Base-by-base conservation (phyloP, 2,113 vertebrate genomes). In the Mobula birostris region DNA sequence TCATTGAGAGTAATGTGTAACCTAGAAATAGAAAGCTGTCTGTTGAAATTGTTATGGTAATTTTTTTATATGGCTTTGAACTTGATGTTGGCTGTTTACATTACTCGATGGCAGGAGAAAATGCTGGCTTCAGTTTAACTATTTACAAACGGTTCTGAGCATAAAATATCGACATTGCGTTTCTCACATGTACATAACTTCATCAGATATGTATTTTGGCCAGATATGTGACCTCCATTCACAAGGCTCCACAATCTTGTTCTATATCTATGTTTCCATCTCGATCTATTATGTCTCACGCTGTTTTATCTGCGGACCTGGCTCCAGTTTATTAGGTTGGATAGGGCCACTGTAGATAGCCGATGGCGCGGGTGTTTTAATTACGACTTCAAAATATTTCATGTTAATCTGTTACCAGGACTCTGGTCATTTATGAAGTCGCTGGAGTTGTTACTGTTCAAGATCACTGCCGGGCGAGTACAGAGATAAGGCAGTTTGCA, bases 1-100 rank as follows among this genome's bases (percentile, higher is more conserved):
- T 9, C 36, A 7, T 74, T 74, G 32, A 72, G 70, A 56, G 29
- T 74, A 32, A 48, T 56, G 36, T 76, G 68, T 29, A 48, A 32
- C 63, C n/a, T 91, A 66, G 88, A 70, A 70, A 36, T 70, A 40
- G 48, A 74, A 74, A 21, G 91, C 70, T 76, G 91, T 17, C 70
- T 36, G 5, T 93, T 76, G 91, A 93, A 93, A 93, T 93, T 74
- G 68, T 93, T 93, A 74, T 93, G 68, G 68, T 93, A 93, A 93
- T 93, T 74, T 74, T 74, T 76, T 93, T 74, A 24, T 27, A 76
- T 93, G 91, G 32, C 74, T 68, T 93, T 93, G 91, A 93, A 93
- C 91, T 93, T 93, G 91, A 93, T 93, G 70, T 93, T 93, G 91
- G 27, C 91, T 92, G 66, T 72, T 70, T 92, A 92, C 68, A 92